A percentile compares a stretch with the other conserved stretches of the same genome.
Evolutionary conservation across 2,113 vertebrate genomes (phyloP).

Genomic region (Oreochromis aureus): DNA sequence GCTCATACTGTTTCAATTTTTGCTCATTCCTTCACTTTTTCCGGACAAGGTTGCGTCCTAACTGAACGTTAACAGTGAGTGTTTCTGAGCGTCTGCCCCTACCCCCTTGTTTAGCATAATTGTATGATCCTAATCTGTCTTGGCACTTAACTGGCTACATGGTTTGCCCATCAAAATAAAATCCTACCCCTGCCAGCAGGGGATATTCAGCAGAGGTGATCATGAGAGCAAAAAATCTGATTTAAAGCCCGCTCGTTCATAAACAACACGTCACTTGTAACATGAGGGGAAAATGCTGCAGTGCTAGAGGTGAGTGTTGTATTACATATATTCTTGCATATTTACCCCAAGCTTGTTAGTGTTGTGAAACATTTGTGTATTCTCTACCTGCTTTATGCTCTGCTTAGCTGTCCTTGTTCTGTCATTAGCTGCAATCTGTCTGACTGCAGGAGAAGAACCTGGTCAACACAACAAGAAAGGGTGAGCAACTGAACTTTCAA

Average conservation of each 20-base stretch:
- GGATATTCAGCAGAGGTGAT: not conserved
- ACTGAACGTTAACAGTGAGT: not conserved
- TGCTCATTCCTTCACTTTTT: not conserved
- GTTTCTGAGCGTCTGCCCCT: not conserved
- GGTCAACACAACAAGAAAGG: not conserved
- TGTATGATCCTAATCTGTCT: not conserved
- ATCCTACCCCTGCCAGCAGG: not conserved
- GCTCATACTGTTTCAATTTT: not conserved
- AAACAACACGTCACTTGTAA: not conserved
- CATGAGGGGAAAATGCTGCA: not conserved
- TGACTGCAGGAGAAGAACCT: not conserved
- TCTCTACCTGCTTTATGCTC: no score
- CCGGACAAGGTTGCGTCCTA: not conserved
- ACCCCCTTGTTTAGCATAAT: not conserved
- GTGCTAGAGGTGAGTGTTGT: not conserved
- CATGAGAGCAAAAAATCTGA: not conserved
- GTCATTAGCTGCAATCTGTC: not conserved
- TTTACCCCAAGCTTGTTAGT: not conserved
- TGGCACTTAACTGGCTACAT: not conserved
- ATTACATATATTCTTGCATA: not conserved
- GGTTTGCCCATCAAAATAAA: not conserved
- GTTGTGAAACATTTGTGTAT: not conserved
- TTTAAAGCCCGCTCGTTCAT: not conserved
- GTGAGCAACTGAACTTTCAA: not conserved
- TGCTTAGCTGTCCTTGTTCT: not conserved